Evolutionary conservation across 2,888 invertebrate species (phyloP).

Genomic region (Dynastes hyllus): DNA sequence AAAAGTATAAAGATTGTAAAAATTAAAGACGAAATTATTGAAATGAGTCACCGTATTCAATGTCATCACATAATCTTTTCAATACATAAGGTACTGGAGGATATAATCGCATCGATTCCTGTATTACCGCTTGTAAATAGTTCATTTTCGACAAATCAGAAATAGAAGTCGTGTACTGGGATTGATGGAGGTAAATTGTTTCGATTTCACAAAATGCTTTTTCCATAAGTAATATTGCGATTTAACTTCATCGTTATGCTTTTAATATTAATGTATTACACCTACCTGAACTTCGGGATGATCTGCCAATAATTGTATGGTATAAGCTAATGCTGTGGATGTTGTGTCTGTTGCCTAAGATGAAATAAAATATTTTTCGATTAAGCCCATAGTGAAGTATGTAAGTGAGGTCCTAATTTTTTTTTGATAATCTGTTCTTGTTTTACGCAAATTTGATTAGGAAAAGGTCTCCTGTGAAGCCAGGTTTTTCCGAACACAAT

Average conservation of each 20-base stretch:
- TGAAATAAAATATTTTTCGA: background rate
- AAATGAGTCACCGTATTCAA: background rate
- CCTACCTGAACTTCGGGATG: constrained; percentile 37
- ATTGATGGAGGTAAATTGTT: background rate
- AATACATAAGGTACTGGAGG: constrained; percentile 5
- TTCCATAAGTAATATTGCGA: constrained; percentile 6
- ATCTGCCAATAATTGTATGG: constrained; percentile 33
- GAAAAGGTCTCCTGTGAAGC: too few relatives aligned
- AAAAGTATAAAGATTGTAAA: background rate
- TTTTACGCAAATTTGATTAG: too few relatives aligned
- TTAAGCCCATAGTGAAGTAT: too few relatives aligned
- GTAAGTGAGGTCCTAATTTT: too few relatives aligned
- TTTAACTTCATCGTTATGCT: background rate
- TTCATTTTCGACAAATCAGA: constrained; percentile 2
- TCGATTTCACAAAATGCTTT: constrained; percentile 14
- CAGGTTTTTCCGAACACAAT: too few relatives aligned
- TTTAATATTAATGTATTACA: background rate
- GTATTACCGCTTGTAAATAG: constrained; percentile 18
- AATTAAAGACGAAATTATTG: background rate
- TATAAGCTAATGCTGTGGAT: constrained; percentile 26
- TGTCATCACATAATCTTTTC: background rate
- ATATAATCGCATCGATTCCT: constrained; percentile 21
- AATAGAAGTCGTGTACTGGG: background rate
- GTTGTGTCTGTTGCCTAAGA: constrained; percentile 33
- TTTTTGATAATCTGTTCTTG: too few relatives aligned